Conservation (phyloP, 2,888 invertebrate species). For the Calliopum simillimum region DNA sequence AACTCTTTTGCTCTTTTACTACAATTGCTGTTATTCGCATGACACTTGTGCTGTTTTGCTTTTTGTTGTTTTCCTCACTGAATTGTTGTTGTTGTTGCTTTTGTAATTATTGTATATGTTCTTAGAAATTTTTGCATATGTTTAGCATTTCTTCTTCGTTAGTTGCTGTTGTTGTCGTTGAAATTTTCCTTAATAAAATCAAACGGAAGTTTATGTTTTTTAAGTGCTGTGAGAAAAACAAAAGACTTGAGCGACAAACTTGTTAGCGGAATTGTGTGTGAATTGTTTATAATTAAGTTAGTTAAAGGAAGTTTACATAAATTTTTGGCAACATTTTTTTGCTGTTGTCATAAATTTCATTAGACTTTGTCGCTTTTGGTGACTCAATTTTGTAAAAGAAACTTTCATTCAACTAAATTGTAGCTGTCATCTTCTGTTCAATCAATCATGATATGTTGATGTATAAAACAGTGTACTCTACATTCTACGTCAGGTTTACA, state of each 20-base stretch:
- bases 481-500: too few relatives aligned
- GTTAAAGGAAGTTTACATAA: not conserved
- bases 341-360: too few relatives aligned
- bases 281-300: not conserved
- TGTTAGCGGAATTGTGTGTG: slow-evolving; percentile 10
- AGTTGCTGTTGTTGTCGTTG: too few relatives aligned
- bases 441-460: too few relatives aligned
- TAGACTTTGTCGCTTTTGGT: too few relatives aligned
- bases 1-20: too few relatives aligned
- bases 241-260: slow-evolving; percentile 35
- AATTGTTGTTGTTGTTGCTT: slow-evolving; percentile 6
- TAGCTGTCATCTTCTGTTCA: too few relatives aligned
- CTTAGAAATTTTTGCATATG: slow-evolving; percentile 24
- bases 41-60: not conserved
- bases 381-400: too few relatives aligned
- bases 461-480: too few relatives aligned
- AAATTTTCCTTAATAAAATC: not conserved
- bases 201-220: slow-evolving; percentile 23
- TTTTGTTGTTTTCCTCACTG: not conserved
- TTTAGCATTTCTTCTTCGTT: not conserved
- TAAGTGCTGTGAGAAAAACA: slow-evolving; percentile 14
- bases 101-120: slow-evolving; percentile 16
- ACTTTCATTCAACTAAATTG: too few relatives aligned
- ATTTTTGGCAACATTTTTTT: too few relatives aligned
- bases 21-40: too few relatives aligned